Evolutionary conservation across 1,140 invertebrate genomes (phyloP).

Genomic region (Nomia melanderi): DNA sequence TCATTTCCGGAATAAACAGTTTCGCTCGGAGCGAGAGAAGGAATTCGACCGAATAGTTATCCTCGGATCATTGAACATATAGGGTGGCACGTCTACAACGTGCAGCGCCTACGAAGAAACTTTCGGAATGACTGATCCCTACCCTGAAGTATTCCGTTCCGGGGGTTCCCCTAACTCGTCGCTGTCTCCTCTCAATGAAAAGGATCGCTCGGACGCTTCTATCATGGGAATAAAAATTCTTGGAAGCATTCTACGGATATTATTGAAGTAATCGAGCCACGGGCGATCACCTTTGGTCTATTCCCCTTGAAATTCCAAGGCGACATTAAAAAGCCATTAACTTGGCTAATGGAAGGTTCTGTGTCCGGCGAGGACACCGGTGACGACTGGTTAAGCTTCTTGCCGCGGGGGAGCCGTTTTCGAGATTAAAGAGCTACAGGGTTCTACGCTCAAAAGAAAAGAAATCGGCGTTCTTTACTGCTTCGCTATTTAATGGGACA

Average conservation of each 20-base stretch:
- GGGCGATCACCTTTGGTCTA: constrained; percentile 23
- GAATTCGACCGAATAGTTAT: neutral
- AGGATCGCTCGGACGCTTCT: neutral
- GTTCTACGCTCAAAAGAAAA: neutral
- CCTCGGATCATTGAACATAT: neutral
- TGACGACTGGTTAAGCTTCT: constrained; percentile 26
- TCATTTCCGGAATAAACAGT: neutral
- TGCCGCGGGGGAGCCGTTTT: neutral
- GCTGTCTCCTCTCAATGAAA: neutral
- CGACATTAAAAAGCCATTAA: constrained; percentile 70
- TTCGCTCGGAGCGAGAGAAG: no score
- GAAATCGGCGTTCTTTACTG: no score
- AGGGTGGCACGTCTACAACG: neutral
- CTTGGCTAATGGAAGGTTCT: constrained; percentile 31
- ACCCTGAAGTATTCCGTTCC: neutral
- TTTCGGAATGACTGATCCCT: neutral
- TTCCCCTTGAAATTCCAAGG: constrained; percentile 29
- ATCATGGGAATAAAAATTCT: constrained; percentile 19
- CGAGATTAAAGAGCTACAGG: constrained; percentile 8
- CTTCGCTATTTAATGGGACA: no score
- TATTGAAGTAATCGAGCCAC: constrained; percentile 45
- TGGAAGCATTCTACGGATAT: constrained; percentile 17
- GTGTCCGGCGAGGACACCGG: constrained; percentile 47
- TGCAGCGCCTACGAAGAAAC: neutral
- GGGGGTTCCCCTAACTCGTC: neutral